Base-by-base conservation (phyloP, 2,888 invertebrate species). In the Nasonia oneida region DNA sequence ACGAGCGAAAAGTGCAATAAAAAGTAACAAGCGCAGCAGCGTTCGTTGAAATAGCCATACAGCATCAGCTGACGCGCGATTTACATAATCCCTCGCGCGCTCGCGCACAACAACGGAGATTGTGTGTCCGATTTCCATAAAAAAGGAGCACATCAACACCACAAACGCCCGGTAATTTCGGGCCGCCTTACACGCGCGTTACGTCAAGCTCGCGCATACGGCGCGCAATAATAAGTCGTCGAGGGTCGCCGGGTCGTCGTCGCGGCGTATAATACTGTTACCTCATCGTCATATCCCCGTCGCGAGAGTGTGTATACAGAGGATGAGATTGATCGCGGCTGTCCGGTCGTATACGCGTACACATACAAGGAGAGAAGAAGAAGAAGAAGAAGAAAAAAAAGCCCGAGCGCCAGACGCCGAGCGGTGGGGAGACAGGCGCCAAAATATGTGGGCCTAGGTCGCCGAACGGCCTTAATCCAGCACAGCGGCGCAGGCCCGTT, bases 391-490 rank as follows among this genome's bases (percentile, higher is more conserved):
- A 71, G 53, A n/a, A 50, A 71, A 71, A n/a, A 50, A 53, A 6
- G 23, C n/a, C 23, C 61, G 71, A 23, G 37, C n/a, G 71, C 71
- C 53, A 61, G 75, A 33, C 47, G 50, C 29, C 18, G n/a, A 12
- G n/a, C 3, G 14, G 76, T 23, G 76, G 83, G 76, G 67, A 42
- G n/a, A 71, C 42, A 83, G 83, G 83, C 83, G 83, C 83, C 83
- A 76, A 77, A 83, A 83, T 83, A 83, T 83, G 76, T 83, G 83
- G 83, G 83, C 83, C 83, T 83, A 83, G 83, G 83, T 83, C 83
- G 77, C 83, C 70, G 70, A 70, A 70, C 83, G 83, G 42, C 83
- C 83, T 83, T 81, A 81, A 81, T 73, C 53, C 71, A 37, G 42
- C 64, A 18, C 29, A 29, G 29, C 29, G 29, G 29, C 29, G 42